Conservation (phyloP, 2,888 invertebrate genomes). For the Napeogenes inachia region DNA sequence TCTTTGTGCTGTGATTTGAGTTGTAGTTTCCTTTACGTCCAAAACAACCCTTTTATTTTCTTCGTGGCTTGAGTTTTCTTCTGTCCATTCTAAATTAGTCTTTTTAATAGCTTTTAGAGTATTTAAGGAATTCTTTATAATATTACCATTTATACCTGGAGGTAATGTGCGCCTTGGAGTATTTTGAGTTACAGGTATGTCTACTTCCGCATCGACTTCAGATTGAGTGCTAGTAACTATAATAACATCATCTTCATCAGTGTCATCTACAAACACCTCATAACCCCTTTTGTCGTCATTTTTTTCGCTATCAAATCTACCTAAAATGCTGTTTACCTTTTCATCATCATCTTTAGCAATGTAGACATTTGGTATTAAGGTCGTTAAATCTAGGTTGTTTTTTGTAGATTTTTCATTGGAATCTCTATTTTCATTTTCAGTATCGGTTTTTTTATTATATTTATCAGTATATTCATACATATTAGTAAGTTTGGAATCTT, state of each 20-base stretch:
- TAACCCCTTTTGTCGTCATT: conserved; percentile 27
- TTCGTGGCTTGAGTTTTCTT: conserved; percentile 26
- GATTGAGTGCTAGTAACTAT: conserved; percentile 11
- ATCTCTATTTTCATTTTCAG: conserved; percentile 1
- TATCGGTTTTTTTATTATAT: conserved; percentile 11
- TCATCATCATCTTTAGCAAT: conserved; percentile 4
- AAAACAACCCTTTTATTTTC: conserved; percentile 12
- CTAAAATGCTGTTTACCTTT: neutral
- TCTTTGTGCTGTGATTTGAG: conserved; percentile 13
- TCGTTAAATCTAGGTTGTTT: conserved; percentile 5
- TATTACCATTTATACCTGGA: conserved; percentile 5
- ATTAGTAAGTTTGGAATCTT: conserved; percentile 11
- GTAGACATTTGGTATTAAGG: neutral
- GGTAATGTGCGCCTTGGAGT: conserved; percentile 8
- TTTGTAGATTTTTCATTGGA: conserved; percentile 4
- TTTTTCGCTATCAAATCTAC: conserved; percentile 13
- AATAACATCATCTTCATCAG: conserved; percentile 30
- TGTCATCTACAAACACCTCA: conserved; percentile 37
- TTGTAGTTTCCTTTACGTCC: conserved; percentile 11
- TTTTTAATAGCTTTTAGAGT: conserved; percentile 11
- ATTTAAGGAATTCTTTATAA: conserved; percentile 3
- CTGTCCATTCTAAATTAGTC: conserved; percentile 30
- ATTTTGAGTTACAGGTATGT: neutral
- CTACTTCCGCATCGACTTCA: neutral
- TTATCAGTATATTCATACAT: conserved; percentile 11